A percentile compares a stretch with the other conserved stretches of the same genome.
These are phyloP conservation scores for Tachina fera DNA, from an alignment of 2,888 invertebrate species.

Conservation along the genomic window DNA sequence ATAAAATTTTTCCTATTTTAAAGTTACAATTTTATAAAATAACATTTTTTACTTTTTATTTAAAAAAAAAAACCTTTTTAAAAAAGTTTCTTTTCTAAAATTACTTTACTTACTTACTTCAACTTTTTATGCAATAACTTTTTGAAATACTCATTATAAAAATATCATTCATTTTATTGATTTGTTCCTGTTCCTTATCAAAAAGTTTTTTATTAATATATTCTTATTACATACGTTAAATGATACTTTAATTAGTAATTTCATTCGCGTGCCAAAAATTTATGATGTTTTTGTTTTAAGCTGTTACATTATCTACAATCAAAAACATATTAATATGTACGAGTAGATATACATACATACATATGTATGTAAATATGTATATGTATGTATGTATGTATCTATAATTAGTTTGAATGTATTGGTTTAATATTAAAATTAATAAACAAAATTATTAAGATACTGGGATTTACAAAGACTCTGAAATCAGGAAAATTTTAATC, in stretches of 20 bases:
- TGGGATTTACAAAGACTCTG: no score
- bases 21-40: no score
- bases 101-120: not conserved
- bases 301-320: not conserved
- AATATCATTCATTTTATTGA: not conserved
- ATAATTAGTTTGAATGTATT: not conserved
- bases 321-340: not conserved
- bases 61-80: no score
- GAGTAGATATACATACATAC: no score
- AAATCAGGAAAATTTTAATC: no score
- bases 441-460: not conserved
- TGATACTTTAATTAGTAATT: constrained; percentile 31
- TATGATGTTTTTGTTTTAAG: not conserved
- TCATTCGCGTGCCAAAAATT: constrained; percentile 22
- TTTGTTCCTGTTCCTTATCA: constrained; percentile 8
- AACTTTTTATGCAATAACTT: not conserved
- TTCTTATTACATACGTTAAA: constrained; percentile 7
- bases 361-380: no score
- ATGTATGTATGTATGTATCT: not conserved
- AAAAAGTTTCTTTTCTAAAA: not conserved
- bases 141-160: not conserved
- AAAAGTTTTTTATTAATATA: not conserved
- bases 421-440: not conserved
- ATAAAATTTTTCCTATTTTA: no score
- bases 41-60: no score